Conservation (phyloP, 1,140 invertebrate genomes). For the Drosophila seguyi region DNA sequence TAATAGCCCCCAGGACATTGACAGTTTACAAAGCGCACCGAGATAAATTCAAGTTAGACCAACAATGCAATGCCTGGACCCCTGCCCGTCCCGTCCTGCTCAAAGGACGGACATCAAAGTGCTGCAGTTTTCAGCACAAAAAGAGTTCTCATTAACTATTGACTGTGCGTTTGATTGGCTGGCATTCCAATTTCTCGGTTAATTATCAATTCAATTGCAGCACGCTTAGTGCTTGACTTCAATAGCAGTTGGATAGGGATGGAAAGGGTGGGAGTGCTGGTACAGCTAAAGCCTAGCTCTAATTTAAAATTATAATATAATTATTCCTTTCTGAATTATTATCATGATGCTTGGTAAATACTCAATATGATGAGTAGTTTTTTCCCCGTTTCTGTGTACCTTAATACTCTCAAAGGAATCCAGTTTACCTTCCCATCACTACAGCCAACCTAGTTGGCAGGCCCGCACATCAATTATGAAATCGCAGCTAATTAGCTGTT, state of each 20-base stretch:
- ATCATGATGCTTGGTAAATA: background rate
- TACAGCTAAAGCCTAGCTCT: background rate
- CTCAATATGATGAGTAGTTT: background rate
- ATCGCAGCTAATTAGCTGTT: slow-evolving; percentile 80
- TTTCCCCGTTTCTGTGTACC: background rate
- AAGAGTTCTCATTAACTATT: slow-evolving; percentile 50
- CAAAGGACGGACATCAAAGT: slow-evolving; percentile 23
- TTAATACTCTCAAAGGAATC: background rate
- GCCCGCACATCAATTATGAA: slow-evolving; percentile 53
- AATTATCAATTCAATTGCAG: slow-evolving; percentile 47
- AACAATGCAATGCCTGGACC: slow-evolving; percentile 19
- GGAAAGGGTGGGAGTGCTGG: too few species aligned
- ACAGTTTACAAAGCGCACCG: slow-evolving; percentile 51
- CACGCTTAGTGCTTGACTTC: slow-evolving; percentile 1
- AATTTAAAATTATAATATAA: background rate
- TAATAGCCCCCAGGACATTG: slow-evolving; percentile 65
- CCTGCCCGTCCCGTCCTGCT: background rate
- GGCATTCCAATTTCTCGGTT: slow-evolving; percentile 22
- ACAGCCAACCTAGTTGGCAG: background rate
- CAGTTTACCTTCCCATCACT: background rate
- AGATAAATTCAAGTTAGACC: slow-evolving; percentile 40
- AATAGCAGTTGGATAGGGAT: background rate
- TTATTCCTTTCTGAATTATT: too few species aligned
- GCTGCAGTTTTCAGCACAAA: slow-evolving; percentile 29
- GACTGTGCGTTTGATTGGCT: slow-evolving; percentile 39